These are phyloP conservation scores for Caenorhabditis sp. DNA, from an alignment of 2,888 invertebrate species.

Conservation along the genomic window DNA sequence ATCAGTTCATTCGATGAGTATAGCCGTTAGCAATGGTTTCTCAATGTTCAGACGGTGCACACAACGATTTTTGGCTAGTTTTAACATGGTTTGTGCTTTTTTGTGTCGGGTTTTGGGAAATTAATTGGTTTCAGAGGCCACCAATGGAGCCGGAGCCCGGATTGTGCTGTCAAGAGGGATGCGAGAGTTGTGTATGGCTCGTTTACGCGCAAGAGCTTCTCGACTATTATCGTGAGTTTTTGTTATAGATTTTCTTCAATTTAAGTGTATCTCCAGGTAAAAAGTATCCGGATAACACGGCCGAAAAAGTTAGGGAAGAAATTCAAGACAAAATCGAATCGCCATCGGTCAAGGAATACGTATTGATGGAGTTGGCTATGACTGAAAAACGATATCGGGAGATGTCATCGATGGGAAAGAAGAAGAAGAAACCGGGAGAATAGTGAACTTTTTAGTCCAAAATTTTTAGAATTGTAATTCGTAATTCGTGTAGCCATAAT, in stretches of 20 bases:
- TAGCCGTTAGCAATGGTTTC: constrained; percentile 45
- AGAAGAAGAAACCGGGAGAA: constrained; percentile 42
- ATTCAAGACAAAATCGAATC: constrained; percentile 60
- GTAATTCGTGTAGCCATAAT: constrained; percentile 32
- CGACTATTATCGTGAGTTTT: constrained; percentile 73
- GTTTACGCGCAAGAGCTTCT: constrained; percentile 76
- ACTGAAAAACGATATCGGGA: constrained; percentile 41
- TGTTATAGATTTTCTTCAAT: background rate
- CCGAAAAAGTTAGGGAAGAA: constrained; percentile 50
- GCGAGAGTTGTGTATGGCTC: constrained; percentile 79
- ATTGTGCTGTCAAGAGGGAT: constrained; percentile 78
- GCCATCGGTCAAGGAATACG: constrained; percentile 57
- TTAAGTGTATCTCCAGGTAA: constrained; percentile 44
- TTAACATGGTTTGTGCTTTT: constrained; percentile 27
- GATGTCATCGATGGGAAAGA: constrained; percentile 35
- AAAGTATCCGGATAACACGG: constrained; percentile 41
- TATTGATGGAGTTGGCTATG: constrained; percentile 55
- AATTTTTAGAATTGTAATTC: constrained; percentile 6
- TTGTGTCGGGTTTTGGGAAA: background rate
- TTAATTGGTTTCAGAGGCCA: constrained; percentile 35
- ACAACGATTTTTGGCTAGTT: constrained; percentile 49
- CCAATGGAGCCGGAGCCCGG: constrained; percentile 60
- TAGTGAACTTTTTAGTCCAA: constrained; percentile 3
- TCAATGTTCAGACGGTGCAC: constrained; percentile 39
- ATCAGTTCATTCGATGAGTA: constrained; percentile 28